Percentiles rank a stretch among this genome's conserved stretches.
phyloP scores from a whole-genome alignment of 2,888 invertebrate genomes.

The Tiphia femorata region DNA sequence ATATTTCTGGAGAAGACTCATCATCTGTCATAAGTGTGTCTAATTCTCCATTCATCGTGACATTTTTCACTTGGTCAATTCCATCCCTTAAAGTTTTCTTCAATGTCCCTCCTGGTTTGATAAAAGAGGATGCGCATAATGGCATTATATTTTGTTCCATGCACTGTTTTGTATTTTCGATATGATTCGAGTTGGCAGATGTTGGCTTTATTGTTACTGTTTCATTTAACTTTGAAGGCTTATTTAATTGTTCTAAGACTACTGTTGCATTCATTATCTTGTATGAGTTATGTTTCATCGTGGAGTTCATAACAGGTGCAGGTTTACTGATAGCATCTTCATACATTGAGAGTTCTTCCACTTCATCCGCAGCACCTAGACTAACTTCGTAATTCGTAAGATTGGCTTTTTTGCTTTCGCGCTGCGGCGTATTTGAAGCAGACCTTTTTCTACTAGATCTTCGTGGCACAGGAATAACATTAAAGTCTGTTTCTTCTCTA shows the following conservation, averaged over 20 bases:
- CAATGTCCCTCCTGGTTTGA: background rate
- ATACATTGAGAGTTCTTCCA: constrained; percentile 59
- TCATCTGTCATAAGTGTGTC: constrained; percentile 62
- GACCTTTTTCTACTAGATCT: constrained; percentile 23
- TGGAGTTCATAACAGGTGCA: constrained; percentile 61
- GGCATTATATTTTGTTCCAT: background rate
- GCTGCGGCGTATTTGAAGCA: constrained; percentile 1
- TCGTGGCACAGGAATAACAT: no score
- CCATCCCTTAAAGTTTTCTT: constrained; percentile 21
- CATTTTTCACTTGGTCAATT: constrained; percentile 24
- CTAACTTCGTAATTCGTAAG: constrained; percentile 35
- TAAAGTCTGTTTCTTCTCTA: background rate
- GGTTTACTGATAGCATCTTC: constrained; percentile 63
- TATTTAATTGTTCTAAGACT: constrained; percentile 49
- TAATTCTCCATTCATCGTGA: constrained; percentile 36
- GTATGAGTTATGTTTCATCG: constrained; percentile 57
- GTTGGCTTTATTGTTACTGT: constrained; percentile 51
- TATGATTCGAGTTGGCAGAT: background rate
- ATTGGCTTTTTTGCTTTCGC: constrained; percentile 6
- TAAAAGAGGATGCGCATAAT: background rate
- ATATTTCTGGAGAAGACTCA: constrained; percentile 59
- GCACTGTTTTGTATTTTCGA: background rate
- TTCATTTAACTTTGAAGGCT: constrained; percentile 41
- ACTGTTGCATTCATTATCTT: constrained; percentile 58
- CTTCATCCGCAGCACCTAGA: constrained; percentile 34